Base-by-base conservation (phyloP, 2,797 vertebrate genomes). In the Sylvilagus floridanus region DNA sequence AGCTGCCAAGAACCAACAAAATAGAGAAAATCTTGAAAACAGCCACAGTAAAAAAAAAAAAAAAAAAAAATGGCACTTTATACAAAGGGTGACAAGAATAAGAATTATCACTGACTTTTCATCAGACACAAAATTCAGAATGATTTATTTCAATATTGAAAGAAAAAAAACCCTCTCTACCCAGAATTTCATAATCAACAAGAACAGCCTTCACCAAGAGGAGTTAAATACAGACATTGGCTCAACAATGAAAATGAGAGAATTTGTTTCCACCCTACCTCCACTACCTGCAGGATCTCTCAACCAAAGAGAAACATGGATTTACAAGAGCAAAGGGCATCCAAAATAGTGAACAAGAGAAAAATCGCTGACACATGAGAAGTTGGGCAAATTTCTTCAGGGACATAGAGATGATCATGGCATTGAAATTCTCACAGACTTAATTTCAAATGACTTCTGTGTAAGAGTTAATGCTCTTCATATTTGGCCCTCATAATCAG, bases 331-430 rank as follows among this genome's bases (percentile, higher is more conserved):
- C 63, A 92, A 75, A 91, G 24, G 35, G 12, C 63, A 84, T 52
- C 19, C 88, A 52, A 92, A 92, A 75, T 28, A 72, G 17, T 30
- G 75, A 71, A 22, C 69, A 99, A 99, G 98, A 97, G 99, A 99
- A 97, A 98, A 98, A 3, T 98, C 98, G 24, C 97, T 99, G 97
- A 99, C 99, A 1, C 99, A 99, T 0, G 98, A 99, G 97, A 98
- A 99, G 97, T 97, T 99, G 92, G 98, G 99, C 97, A 99, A 98
- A 3, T 98, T 99, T 84, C 98, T 99, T 19, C 97, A 98, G 73
- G 98, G 98, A 89, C 97, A 99, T 91, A 98, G 98, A 96, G 98
- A 96, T 2, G 98, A 98, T 2, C 97, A 98, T 66, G 98, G 98
- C 94, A 98, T 98, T 84, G 98, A 99, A 6, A 97, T 99, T 97